These are phyloP conservation scores for Xerus rutilus DNA, from an alignment of 2,797 vertebrate species.

Conservation along the genomic window DNA sequence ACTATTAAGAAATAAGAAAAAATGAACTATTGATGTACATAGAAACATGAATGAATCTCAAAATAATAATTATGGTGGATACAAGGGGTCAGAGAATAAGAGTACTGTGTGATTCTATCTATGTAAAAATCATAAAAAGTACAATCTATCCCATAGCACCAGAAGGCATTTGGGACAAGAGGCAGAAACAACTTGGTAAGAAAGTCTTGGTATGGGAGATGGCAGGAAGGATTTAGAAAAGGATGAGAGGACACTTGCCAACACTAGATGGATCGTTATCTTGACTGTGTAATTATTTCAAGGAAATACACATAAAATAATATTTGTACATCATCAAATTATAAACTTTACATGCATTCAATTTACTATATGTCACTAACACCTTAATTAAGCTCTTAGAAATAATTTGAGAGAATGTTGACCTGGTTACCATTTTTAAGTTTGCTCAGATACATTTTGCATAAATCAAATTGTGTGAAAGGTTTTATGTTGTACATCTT, in stretches of 20 bases:
- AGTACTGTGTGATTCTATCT: not conserved
- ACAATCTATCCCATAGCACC: not conserved
- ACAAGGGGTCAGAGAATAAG: not conserved
- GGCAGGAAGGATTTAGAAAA: not conserved
- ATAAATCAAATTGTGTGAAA: not conserved
- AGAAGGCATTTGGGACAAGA: not conserved
- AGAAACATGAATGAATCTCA: not conserved
- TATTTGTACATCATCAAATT: not conserved
- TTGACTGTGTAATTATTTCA: not conserved
- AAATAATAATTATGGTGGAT: not conserved
- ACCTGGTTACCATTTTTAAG: not conserved
- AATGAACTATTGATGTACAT: not conserved
- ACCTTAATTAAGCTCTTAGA: not conserved
- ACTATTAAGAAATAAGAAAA: not conserved
- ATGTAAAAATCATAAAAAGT: not conserved
- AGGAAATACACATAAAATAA: fast-evolving
- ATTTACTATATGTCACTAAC: not conserved
- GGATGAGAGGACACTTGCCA: not conserved
- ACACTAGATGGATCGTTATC: not conserved
- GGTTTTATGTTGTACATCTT: not conserved
- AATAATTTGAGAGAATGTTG: not conserved
- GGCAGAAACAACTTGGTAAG: not conserved
- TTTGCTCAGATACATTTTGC: not conserved
- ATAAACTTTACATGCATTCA: not conserved
- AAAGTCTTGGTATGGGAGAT: not conserved